phyloP scores from a whole-genome alignment of 2,888 invertebrate species.

The Lochmaea capreae region DNA sequence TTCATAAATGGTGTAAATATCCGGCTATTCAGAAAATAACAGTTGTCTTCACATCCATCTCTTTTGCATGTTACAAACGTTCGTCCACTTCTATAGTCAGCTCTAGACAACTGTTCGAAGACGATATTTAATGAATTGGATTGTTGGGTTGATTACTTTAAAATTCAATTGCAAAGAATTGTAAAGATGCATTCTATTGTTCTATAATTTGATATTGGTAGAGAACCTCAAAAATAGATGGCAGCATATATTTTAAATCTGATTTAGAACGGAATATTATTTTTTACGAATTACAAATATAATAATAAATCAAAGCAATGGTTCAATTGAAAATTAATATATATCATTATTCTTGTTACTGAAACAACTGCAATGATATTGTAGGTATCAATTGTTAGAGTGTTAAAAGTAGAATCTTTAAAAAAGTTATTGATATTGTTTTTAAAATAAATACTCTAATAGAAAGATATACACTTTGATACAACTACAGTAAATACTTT shows the following conservation, averaged over 20 bases:
- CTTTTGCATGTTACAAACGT: background rate
- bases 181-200: background rate
- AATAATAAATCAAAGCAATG: too few species aligned
- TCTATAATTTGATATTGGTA: background rate
- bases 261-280: too few species aligned
- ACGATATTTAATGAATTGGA: background rate
- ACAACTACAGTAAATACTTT: too few species aligned
- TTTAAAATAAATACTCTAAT: too few species aligned
- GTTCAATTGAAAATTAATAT: too few species aligned
- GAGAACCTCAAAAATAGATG: background rate
- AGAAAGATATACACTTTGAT: too few species aligned
- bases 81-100: background rate
- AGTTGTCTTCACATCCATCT: conserved; percentile 5
- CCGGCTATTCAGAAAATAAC: conserved; percentile 22
- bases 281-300: too few species aligned
- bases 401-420: too few species aligned
- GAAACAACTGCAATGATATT: too few species aligned
- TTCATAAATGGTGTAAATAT: conserved; percentile 30
- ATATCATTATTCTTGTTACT: too few species aligned
- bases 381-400: too few species aligned
- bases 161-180: background rate
- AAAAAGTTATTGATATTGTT: too few species aligned
- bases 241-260: background rate
- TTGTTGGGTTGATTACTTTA: background rate
- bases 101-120: background rate